A percentile compares a stretch with the other conserved stretches of the same genome.
Conservation (phyloP, 92 coral and sea anemone genomes). For the Hydrozoanthus gracilis region DNA sequence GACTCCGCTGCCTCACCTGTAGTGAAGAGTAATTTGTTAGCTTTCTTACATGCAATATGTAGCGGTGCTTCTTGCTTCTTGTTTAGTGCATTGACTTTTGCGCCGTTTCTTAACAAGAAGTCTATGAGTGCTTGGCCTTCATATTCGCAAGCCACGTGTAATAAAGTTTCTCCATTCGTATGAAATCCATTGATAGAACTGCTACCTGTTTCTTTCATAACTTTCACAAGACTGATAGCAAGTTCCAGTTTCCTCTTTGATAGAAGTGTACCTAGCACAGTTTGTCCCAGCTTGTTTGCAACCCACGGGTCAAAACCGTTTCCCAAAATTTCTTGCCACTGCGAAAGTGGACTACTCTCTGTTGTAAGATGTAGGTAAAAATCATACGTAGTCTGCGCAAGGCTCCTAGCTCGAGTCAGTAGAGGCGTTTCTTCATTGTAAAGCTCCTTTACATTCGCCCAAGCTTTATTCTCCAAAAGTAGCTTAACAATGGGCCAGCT, state of each 20-base stretch:
- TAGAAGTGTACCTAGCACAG: slow-evolving; percentile 16
- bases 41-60: slow-evolving; percentile 8
- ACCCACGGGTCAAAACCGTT: slow-evolving; percentile 20
- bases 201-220: neutral
- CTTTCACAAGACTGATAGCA: slow-evolving; percentile 12
- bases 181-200: neutral
- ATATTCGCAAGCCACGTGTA: slow-evolving; percentile 17
- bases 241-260: slow-evolving; percentile 21
- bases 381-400: neutral
- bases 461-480: slow-evolving; percentile 10
- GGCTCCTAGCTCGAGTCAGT: neutral
- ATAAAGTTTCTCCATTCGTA: slow-evolving; percentile 1
- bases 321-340: neutral
- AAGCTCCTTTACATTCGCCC: slow-evolving; percentile 18
- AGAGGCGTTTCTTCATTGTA: slow-evolving; percentile 37
- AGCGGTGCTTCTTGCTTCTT: slow-evolving; percentile 13
- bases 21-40: neutral
- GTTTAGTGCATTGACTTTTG: neutral
- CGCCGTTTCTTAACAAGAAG: slow-evolving; percentile 5
- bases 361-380: neutral
- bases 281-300: neutral
- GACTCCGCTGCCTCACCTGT: neutral
- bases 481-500: slow-evolving; percentile 5
- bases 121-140: slow-evolving; percentile 24
- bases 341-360: neutral